phyloP scores from a whole-genome alignment of 1,140 invertebrate genomes.

The Ceratitis capitata region DNA sequence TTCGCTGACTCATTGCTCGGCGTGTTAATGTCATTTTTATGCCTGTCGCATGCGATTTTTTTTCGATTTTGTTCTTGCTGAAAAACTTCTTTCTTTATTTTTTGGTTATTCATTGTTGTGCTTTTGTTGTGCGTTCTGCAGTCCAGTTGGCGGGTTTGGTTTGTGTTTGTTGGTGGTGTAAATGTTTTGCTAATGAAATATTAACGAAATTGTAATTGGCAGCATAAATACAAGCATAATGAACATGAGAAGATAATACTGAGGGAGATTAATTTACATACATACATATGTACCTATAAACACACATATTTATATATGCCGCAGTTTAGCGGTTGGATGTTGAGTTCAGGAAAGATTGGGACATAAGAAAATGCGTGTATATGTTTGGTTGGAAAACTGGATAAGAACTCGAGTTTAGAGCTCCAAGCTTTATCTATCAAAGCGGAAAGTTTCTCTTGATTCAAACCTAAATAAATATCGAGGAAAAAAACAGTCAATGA shows the following conservation, averaged over 20 bases:
- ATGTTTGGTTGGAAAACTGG: no score
- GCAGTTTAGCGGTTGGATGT: no score
- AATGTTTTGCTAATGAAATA: conserved; percentile 40
- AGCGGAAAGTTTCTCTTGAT: no score
- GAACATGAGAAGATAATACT: neutral
- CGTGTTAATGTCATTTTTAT: conserved; percentile 19
- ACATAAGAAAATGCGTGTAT: no score
- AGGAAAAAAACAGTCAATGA: no score
- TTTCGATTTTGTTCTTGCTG: neutral
- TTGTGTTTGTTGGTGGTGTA: neutral
- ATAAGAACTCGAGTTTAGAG: no score
- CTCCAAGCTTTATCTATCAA: no score
- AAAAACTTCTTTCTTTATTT: neutral
- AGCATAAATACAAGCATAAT: conserved; percentile 25
- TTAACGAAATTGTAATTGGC: conserved; percentile 40
- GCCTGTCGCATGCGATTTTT: neutral
- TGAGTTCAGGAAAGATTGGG: no score
- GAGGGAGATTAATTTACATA: neutral
- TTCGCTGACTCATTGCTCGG: neutral
- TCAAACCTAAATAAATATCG: no score
- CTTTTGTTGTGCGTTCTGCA: neutral
- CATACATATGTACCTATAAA: neutral
- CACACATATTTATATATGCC: no score
- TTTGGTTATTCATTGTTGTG: neutral
- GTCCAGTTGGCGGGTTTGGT: neutral